A percentile compares a stretch with the other conserved stretches of the same genome.
Evolutionary conservation across 2,113 vertebrate species (phyloP).

Genomic region (Penelope pileata): DNA sequence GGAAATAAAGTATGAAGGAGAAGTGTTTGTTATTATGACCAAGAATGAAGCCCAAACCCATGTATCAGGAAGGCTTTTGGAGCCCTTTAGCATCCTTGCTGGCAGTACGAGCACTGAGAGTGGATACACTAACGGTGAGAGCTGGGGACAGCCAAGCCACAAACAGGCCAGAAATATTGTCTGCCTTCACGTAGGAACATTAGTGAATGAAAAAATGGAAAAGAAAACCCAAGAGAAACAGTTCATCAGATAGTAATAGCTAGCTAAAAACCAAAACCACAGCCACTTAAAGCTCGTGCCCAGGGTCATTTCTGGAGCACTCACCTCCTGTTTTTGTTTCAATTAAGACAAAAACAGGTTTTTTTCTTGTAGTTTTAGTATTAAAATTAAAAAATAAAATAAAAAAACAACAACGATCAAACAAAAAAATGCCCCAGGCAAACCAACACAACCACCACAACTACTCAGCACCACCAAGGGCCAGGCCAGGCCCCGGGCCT

Average conservation of each 20-base stretch:
- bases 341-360: not conserved
- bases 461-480: not conserved
- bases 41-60: not conserved
- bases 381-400: not conserved
- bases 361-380: not conserved
- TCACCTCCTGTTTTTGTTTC: conserved; percentile 26
- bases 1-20: not conserved
- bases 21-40: not conserved
- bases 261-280: conserved; percentile 46
- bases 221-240: not conserved
- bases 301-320: not conserved
- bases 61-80: not conserved
- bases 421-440: no score
- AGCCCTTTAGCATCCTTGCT: not conserved
- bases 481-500: not conserved
- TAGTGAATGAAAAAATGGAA: not conserved
- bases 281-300: not conserved
- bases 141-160: not conserved
- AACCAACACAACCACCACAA: not conserved
- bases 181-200: not conserved
- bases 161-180: not conserved
- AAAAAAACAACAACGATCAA: no score
- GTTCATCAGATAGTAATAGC: conserved; percentile 25
- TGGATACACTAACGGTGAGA: fast-evolving
- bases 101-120: not conserved